A percentile compares a stretch with the other conserved stretches of the same genome.
Conservation (phyloP, 2,113 vertebrate genomes). For the Platichthys stellatus region DNA sequence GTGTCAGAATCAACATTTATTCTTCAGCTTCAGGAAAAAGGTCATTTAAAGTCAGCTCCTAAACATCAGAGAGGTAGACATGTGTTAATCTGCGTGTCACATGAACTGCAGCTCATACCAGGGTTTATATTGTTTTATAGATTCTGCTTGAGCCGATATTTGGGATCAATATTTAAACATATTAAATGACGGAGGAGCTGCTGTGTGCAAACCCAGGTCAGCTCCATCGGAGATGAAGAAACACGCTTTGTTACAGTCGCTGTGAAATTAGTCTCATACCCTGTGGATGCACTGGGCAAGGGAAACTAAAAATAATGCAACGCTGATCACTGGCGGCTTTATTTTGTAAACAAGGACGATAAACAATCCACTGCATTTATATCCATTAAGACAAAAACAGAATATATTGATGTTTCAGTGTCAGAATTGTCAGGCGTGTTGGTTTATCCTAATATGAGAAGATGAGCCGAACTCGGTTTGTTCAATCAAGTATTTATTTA, state of each 20-base stretch:
- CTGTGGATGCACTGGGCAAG: too few relatives aligned
- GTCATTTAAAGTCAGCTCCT: constrained; percentile 2
- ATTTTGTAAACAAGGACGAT: too few relatives aligned
- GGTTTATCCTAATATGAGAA: too few relatives aligned
- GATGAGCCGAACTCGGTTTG: too few relatives aligned
- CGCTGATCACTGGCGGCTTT: too few relatives aligned
- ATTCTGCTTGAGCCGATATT: not conserved
- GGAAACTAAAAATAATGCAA: too few relatives aligned
- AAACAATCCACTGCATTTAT: not conserved
- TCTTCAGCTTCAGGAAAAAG: not conserved
- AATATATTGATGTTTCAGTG: not conserved
- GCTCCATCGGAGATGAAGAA: constrained; percentile 27
- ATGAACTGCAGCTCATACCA: constrained; percentile 11
- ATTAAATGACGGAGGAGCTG: not conserved
- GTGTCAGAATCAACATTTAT: too few relatives aligned
- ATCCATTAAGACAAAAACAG: not conserved
- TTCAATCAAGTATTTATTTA: too few relatives aligned
- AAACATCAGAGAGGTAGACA: constrained; percentile 46
- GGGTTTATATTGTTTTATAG: not conserved
- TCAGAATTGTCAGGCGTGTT: too few relatives aligned
- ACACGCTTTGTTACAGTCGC: too few relatives aligned
- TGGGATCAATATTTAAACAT: not conserved
- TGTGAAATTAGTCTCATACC: too few relatives aligned
- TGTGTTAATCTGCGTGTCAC: constrained; percentile 36
- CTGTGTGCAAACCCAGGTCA: constrained; percentile 34